Conservation (phyloP, 2,797 vertebrate genomes). For the Paedocypris micromegethes region DNA sequence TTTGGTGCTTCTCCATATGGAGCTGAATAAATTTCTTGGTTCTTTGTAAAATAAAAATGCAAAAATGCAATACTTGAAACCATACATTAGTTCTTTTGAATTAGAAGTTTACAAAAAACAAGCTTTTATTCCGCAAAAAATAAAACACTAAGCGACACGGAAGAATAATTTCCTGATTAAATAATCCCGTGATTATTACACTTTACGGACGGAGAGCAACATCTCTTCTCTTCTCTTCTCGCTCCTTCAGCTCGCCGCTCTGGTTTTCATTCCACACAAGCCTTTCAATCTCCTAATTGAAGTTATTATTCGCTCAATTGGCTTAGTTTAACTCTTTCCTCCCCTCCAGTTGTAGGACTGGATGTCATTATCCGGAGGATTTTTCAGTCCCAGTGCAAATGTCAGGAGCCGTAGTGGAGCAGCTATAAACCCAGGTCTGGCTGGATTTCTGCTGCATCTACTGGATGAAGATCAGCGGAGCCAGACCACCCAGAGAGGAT, state of each 20-base stretch:
- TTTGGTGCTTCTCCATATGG: conserved; percentile 63
- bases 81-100: conserved; percentile 19
- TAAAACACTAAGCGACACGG: conserved; percentile 18
- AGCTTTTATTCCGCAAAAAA: conserved; percentile 21
- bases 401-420: conserved; percentile 53
- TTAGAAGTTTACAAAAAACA: conserved; percentile 24
- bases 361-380: conserved; percentile 70
- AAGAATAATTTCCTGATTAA: conserved; percentile 20
- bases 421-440: conserved; percentile 55
- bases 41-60: conserved; percentile 11
- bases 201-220: conserved; percentile 12
- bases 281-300: conserved; percentile 76
- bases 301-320: conserved; percentile 80
- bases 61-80: conserved; percentile 21
- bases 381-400: conserved; percentile 48
- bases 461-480: conserved; percentile 57
- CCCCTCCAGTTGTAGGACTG: conserved; percentile 67
- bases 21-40: conserved; percentile 45
- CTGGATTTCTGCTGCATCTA: conserved; percentile 49
- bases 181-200: conserved; percentile 18
- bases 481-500: conserved; percentile 68
- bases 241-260: conserved; percentile 63
- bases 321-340: conserved; percentile 67
- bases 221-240: conserved; percentile 26
- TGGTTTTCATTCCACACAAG: conserved; percentile 73